phyloP scores from a whole-genome alignment of 1,140 invertebrate genomes.

The Trypoxylus dichotomus region DNA sequence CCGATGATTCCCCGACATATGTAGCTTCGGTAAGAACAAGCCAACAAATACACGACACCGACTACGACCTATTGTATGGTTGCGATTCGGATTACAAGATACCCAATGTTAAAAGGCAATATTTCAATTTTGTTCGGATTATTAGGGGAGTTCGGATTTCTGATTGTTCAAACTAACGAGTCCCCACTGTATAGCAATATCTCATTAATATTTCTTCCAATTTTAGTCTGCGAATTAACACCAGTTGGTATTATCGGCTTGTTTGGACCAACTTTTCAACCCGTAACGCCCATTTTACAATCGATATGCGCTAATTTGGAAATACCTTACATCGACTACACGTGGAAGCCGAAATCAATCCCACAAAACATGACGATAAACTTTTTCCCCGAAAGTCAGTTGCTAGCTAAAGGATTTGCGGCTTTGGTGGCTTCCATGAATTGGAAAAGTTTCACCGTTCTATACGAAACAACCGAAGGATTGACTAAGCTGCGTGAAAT shows the following conservation, averaged over 20 bases:
- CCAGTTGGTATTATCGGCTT: constrained; percentile 68
- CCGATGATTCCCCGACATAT: no score
- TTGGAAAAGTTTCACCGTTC: constrained; percentile 80
- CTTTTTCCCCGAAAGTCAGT: constrained; percentile 73
- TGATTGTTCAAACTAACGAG: no score
- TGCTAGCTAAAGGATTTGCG: constrained; percentile 69
- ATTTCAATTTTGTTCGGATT: no score
- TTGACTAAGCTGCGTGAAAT: constrained; percentile 82
- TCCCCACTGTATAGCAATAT: no score
- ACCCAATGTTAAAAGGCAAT: no score
- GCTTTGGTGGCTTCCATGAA: constrained; percentile 73
- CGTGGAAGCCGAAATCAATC: constrained; percentile 59
- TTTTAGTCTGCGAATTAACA: constrained; percentile 59
- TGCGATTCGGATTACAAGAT: no score
- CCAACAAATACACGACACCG: no score
- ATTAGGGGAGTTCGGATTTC: no score
- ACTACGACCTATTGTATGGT: no score
- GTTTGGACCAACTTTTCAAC: constrained; percentile 70
- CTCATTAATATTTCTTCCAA: background rate
- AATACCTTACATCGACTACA: constrained; percentile 70
- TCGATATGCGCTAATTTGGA: constrained; percentile 71
- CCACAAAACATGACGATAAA: constrained; percentile 58
- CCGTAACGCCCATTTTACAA: constrained; percentile 64
- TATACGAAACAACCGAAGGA: constrained; percentile 80
- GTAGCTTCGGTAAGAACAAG: no score